These are phyloP conservation scores for Selene dorsalis DNA, from an alignment of 2,797 vertebrate genomes.

Conservation along the genomic window DNA sequence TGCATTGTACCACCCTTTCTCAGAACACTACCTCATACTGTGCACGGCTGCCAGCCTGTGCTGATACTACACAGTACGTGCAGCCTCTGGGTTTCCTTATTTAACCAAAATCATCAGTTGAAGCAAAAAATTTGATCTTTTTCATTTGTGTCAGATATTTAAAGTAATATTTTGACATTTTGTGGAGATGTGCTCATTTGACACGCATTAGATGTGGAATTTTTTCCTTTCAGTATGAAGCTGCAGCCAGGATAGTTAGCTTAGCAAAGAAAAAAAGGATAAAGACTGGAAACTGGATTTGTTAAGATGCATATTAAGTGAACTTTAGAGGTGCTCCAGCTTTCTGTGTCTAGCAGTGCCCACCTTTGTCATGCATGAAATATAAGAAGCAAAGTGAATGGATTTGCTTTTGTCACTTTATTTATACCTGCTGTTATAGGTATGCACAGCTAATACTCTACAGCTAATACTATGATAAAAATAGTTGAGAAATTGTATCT, in stretches of 20 bases:
- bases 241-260: neutral
- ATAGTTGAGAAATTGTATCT: slow-evolving; percentile 10
- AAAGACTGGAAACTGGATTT: neutral
- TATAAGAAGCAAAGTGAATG: too few relatives aligned
- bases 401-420: too few relatives aligned
- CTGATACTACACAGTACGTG: slow-evolving; percentile 48
- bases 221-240: neutral
- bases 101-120: slow-evolving; percentile 20
- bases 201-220: neutral
- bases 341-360: neutral
- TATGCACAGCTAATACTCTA: too few relatives aligned
- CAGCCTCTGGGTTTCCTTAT: slow-evolving; percentile 40
- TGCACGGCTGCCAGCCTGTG: slow-evolving; percentile 56
- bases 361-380: neutral
- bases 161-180: neutral
- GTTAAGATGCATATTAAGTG: neutral
- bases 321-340: neutral
- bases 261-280: neutral
- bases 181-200: neutral
- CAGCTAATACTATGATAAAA: neutral
- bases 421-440: neutral
- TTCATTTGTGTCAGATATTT: neutral
- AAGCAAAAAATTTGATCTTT: slow-evolving; percentile 12
- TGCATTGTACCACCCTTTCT: slow-evolving; percentile 62
- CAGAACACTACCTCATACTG: slow-evolving; percentile 74